Evolutionary conservation across 1,140 invertebrate genomes (phyloP), one percentile per base, ranked within the genome.

Genomic region (Euschistus heros): DNA sequence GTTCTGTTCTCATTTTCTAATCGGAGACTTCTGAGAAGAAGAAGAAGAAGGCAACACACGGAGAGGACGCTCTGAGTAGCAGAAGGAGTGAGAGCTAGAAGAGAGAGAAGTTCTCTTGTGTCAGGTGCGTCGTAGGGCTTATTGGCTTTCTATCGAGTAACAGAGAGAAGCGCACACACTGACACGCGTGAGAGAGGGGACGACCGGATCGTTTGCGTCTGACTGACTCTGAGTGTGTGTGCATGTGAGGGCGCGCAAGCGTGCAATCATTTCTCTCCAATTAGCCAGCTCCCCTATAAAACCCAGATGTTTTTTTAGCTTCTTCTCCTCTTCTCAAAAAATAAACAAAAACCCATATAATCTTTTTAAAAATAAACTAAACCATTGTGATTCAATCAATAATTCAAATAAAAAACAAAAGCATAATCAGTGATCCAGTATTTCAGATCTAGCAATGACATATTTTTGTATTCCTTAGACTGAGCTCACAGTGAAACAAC

Each of bases 251-350:
- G n/a, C 22, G 54, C 54, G 54, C 20, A 57, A 57, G 54, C 24
- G 24, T 24, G 20, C 54, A 57, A 24, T 57, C 24, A 20, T 57
- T 24, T 57, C 54, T 57, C 54, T 57, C 54, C 54, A 50, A 17
- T 64, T 52, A 64, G 63, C 63, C 63, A 52, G 46, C 47, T 46
- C 14, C 52, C 63, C 63, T 64, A 64, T 64, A 64, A 64, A 64
- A 26, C 26, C 47, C 52, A 18, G 18, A 54, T 46, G 24, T 54
- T 55, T 64, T 50, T 52, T 54, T 54, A 52, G 44, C 63, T 33
- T 55, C 62, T 50, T 63, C 62, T 50, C 47, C 47, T 22, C 47
- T 50, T 50, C 47, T 50, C 33, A 47, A 26, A 63, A 26, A 18
- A 60, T 6, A 59, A 30, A 30, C 54, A 42, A 17, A 37, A 37